These are phyloP conservation scores for Lithobates pipiens DNA, from an alignment of 2,797 vertebrate genomes.

Conservation along the genomic window DNA sequence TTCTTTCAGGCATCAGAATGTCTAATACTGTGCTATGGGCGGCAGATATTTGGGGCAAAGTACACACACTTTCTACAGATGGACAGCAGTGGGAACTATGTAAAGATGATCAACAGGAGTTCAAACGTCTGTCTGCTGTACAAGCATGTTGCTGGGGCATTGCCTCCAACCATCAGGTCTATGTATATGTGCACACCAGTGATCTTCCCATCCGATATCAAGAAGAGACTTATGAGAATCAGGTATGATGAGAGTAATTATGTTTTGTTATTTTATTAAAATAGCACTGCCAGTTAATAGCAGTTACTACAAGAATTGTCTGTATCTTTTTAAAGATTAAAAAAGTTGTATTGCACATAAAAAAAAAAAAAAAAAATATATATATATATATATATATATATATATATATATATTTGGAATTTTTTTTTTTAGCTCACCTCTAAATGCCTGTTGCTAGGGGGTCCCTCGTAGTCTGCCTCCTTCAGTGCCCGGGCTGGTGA, in stretches of 20 bases:
- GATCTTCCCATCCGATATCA: constrained; percentile 90
- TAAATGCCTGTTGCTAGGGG: too few species aligned
- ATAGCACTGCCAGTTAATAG: neutral
- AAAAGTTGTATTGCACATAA: too few species aligned
- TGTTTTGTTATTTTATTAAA: neutral
- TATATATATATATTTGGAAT: too few species aligned
- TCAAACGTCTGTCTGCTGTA: constrained; percentile 88
- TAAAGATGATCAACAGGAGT: constrained; percentile 85
- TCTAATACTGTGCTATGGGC: constrained; percentile 89
- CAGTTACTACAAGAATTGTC: too few species aligned
- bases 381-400: too few species aligned
- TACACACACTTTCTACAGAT: constrained; percentile 88
- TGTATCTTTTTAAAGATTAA: too few species aligned
- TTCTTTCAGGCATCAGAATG: constrained; percentile 75
- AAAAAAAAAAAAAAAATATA: too few species aligned
- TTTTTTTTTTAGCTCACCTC: too few species aligned
- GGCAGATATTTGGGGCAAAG: constrained; percentile 90
- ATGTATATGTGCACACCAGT: constrained; percentile 86
- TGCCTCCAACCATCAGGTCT: constrained; percentile 90
- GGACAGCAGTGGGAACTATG: constrained; percentile 93
- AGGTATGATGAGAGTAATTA: constrained; percentile 74
- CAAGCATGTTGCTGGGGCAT: constrained; percentile 95
- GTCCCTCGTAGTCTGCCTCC: too few species aligned
- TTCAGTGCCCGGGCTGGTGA: too few species aligned
- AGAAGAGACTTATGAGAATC: constrained; percentile 96